These are phyloP conservation scores for Esox niger DNA, from an alignment of 2,113 vertebrate genomes.

Conservation along the genomic window DNA sequence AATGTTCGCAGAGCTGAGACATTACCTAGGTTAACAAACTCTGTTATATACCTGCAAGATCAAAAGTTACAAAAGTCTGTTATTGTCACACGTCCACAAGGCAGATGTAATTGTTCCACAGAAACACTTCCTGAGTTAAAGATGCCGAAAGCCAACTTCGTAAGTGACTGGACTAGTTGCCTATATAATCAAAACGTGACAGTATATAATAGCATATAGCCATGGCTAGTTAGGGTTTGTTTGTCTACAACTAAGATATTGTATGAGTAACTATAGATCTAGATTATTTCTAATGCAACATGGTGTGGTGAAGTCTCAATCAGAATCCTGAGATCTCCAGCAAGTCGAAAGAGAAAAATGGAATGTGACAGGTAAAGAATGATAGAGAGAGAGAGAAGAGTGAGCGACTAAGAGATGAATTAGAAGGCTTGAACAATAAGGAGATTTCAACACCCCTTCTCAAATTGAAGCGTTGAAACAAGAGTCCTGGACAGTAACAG, in stretches of 20 bases:
- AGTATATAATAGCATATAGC: too few species aligned
- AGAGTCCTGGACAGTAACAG: conserved; percentile 22
- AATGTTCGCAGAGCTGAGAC: conserved; percentile 99
- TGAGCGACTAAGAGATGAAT: neutral
- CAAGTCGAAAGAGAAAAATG: conserved; percentile 31
- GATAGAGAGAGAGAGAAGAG: conserved; percentile 21
- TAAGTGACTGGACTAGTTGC: neutral
- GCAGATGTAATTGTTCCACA: conserved; percentile 68
- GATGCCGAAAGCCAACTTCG: conserved; percentile 28
- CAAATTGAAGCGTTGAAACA: too few species aligned
- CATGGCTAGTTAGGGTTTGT: too few species aligned
- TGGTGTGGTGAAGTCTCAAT: conserved; percentile 18
- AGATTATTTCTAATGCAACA: conserved; percentile 7
- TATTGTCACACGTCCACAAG: conserved; percentile 60
- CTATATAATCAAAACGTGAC: neutral
- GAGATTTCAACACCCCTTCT: too few species aligned
- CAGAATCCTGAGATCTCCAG: conserved; percentile 29
- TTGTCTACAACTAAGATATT: too few species aligned
- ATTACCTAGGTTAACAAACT: conserved; percentile 99
- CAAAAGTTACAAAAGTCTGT: conserved; percentile 87
- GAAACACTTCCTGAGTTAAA: conserved; percentile 23
- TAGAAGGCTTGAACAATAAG: neutral
- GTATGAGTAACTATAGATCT: neutral
- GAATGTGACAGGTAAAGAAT: conserved; percentile 18
- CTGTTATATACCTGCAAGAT: conserved; percentile 99